Evolutionary conservation across 2,888 invertebrate species (phyloP).

Genomic region (Conops quadrifasciatus): DNA sequence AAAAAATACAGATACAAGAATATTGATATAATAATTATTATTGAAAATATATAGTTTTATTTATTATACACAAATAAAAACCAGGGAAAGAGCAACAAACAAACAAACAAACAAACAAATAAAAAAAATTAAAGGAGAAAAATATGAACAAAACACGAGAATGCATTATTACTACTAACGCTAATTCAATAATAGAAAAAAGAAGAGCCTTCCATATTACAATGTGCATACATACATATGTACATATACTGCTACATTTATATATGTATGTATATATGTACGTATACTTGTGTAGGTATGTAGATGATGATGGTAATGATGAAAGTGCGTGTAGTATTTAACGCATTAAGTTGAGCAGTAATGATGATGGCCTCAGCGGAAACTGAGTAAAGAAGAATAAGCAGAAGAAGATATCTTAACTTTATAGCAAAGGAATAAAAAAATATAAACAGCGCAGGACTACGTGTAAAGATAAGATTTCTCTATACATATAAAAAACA

Average conservation of each 20-base stretch:
- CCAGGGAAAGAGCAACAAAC: too few relatives aligned
- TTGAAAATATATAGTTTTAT: background rate
- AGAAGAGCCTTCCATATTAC: background rate
- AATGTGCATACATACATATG: background rate
- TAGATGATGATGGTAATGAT: background rate
- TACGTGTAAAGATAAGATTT: conserved; percentile 21
- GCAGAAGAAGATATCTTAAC: conserved; percentile 4
- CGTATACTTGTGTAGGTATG: conserved; percentile 1
- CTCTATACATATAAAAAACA: conserved; percentile 4
- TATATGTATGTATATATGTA: conserved; percentile 12
- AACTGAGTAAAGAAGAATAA: background rate
- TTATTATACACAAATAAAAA: background rate
- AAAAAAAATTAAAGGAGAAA: too few relatives aligned
- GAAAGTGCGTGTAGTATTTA: too few relatives aligned
- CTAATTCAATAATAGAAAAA: background rate
- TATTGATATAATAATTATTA: background rate
- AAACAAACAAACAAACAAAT: too few relatives aligned
- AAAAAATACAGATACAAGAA: background rate
- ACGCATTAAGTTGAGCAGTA: too few relatives aligned
- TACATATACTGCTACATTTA: background rate
- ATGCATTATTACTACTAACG: background rate
- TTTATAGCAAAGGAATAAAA: conserved; percentile 12
- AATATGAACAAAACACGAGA: background rate
- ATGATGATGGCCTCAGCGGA: too few relatives aligned
- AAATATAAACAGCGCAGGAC: background rate